A percentile compares a stretch with the other conserved stretches of the same genome.
phyloP scores from a whole-genome alignment of 2,888 invertebrate genomes.

The Diachrysia chrysitis region DNA sequence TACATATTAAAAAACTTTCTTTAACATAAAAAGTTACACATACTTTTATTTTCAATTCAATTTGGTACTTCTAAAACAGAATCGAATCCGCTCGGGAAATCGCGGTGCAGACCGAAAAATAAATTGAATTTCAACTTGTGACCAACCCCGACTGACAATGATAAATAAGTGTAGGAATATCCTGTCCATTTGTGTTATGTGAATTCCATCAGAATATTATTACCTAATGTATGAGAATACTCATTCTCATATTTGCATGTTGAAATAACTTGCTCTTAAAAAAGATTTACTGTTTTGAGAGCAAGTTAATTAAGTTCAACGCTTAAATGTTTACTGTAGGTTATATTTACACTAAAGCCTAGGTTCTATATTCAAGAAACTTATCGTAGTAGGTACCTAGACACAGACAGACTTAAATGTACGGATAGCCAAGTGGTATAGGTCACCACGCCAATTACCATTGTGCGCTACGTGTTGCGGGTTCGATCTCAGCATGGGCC shows the following conservation, averaged over 20 bases:
- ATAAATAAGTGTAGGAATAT: slow-evolving; percentile 72
- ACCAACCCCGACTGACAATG: slow-evolving; percentile 67
- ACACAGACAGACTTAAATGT: too few species aligned
- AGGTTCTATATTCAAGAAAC: too few species aligned
- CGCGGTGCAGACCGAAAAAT: slow-evolving; percentile 73
- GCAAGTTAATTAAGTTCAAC: too few species aligned
- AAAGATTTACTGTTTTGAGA: neutral
- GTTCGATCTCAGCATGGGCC: too few species aligned
- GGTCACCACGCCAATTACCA: too few species aligned
- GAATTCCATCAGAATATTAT: slow-evolving; percentile 29
- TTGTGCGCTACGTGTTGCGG: too few species aligned
- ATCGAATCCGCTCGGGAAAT: slow-evolving; percentile 79
- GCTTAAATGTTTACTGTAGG: too few species aligned
- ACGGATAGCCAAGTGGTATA: too few species aligned
- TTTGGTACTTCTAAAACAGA: slow-evolving; percentile 67
- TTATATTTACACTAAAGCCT: neutral
- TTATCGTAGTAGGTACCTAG: too few species aligned
- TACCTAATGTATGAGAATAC: neutral
- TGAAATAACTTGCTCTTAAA: neutral
- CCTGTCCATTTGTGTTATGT: slow-evolving; percentile 42
- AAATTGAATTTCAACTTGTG: slow-evolving; percentile 77
- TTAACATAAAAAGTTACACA: slow-evolving; percentile 36
- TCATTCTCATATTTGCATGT: slow-evolving; percentile 10
- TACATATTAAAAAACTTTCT: slow-evolving; percentile 57
- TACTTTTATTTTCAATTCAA: slow-evolving; percentile 58